Evolutionary conservation across 2,113 vertebrate genomes (phyloP).

Genomic region (Asarcornis scutulata): DNA sequence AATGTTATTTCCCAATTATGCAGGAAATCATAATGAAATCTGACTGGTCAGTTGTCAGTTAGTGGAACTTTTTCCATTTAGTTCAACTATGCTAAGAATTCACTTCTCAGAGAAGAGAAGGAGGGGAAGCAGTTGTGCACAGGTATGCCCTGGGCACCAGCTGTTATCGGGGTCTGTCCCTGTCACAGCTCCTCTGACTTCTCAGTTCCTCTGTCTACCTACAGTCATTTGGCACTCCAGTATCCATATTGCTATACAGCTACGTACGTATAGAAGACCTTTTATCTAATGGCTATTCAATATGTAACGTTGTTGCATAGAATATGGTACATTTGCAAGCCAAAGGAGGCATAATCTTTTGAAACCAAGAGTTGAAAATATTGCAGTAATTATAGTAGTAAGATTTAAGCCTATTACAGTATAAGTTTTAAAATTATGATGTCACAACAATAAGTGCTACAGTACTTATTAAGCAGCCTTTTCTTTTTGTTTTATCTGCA

Average conservation of each 20-base stretch:
- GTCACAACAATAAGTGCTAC: not conserved
- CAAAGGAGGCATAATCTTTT: not conserved
- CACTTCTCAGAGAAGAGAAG: not conserved
- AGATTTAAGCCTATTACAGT: not conserved
- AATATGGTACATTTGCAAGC: not conserved
- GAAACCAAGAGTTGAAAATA: not conserved
- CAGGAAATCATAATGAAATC: not conserved
- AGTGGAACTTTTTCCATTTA: not conserved
- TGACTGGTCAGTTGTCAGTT: not conserved
- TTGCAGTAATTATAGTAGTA: not conserved
- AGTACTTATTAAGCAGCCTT: not conserved
- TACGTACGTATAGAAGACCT: not conserved
- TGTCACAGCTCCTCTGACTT: not conserved
- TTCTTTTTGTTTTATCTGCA: not conserved
- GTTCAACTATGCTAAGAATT: not conserved
- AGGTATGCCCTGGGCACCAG: too few relatives aligned
- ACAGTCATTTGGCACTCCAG: fast-evolving
- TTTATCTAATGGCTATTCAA: not conserved
- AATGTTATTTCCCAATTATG: not conserved
- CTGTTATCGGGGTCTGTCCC: not conserved
- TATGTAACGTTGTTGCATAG: not conserved
- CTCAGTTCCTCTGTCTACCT: not conserved
- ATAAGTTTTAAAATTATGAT: not conserved
- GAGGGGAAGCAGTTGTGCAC: not conserved
- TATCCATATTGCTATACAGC: not conserved